Evolutionary conservation across 2,888 invertebrate genomes (phyloP).

Genomic region (Agrotis clavis): DNA sequence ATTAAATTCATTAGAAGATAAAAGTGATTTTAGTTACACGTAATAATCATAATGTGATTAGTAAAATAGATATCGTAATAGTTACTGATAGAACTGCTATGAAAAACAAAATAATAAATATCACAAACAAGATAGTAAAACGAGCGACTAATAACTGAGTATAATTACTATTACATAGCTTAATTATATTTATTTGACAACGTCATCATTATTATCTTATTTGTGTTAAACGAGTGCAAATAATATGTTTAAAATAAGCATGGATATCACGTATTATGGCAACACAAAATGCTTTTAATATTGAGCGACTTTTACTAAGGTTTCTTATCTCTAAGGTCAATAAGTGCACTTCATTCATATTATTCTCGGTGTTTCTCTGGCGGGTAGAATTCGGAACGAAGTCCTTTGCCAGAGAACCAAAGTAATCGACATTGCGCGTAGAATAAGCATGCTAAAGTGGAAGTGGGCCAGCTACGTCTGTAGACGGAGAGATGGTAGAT

Average conservation of each 20-base stretch:
- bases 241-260: conserved; percentile 1
- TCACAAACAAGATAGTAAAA: conserved; percentile 31
- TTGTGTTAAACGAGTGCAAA: conserved; percentile 5
- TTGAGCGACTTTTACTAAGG: not conserved
- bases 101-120: conserved; percentile 33
- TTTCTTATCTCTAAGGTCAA: conserved; percentile 12
- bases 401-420: too few species aligned
- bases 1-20: not conserved
- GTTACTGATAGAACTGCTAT: conserved; percentile 2
- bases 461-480: too few species aligned
- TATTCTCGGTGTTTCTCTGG: too few species aligned
- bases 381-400: too few species aligned
- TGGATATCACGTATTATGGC: not conserved
- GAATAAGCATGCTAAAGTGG: too few species aligned
- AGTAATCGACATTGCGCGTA: too few species aligned
- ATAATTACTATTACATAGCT: conserved; percentile 21
- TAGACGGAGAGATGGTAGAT: too few species aligned
- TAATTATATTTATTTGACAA: conserved; percentile 8
- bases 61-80: not conserved
- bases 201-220: conserved; percentile 30
- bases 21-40: conserved; percentile 8
- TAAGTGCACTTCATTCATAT: not conserved
- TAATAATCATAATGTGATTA: conserved; percentile 9
- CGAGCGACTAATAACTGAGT: conserved; percentile 2
- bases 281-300: not conserved